A percentile compares a stretch with the other conserved stretches of the same genome.
phyloP scores from a whole-genome alignment of 2,888 invertebrate genomes.

The Luffia ferchaultella region DNA sequence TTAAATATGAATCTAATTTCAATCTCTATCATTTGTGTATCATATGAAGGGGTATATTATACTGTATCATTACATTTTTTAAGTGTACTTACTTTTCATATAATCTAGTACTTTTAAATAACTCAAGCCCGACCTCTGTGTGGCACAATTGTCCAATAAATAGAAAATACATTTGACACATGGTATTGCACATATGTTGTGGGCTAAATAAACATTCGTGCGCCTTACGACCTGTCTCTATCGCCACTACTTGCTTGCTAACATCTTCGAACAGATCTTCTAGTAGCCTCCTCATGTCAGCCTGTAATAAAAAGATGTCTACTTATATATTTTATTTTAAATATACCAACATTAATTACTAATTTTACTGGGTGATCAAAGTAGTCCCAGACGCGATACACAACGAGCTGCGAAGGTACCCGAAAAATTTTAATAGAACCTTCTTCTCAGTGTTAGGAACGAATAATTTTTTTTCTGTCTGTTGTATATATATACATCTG shows the following conservation, averaged over 20 bases:
- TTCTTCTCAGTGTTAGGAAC: no score
- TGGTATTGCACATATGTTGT: constrained; percentile 85
- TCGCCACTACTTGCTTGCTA: constrained; percentile 75
- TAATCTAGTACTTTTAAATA: constrained; percentile 77
- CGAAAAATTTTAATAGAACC: no score
- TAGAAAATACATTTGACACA: constrained; percentile 94
- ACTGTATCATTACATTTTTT: background rate
- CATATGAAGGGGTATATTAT: no score
- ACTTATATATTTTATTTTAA: background rate
- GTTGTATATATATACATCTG: no score
- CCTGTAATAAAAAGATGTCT: constrained; percentile 29
- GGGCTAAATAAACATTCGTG: constrained; percentile 91
- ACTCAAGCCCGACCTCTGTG: constrained; percentile 70
- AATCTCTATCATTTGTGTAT: no score
- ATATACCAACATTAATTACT: no score
- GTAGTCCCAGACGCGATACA: background rate
- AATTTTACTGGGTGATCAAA: background rate
- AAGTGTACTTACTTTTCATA: constrained; percentile 74
- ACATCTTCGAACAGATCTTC: constrained; percentile 85
- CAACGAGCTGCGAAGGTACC: no score
- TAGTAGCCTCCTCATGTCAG: constrained; percentile 75
- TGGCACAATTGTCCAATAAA: constrained; percentile 89
- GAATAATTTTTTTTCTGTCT: no score
- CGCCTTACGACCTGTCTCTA: constrained; percentile 76
- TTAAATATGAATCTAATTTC: no score